phyloP scores from a whole-genome alignment of 1,140 invertebrate species.

The Zophobas morio region DNA sequence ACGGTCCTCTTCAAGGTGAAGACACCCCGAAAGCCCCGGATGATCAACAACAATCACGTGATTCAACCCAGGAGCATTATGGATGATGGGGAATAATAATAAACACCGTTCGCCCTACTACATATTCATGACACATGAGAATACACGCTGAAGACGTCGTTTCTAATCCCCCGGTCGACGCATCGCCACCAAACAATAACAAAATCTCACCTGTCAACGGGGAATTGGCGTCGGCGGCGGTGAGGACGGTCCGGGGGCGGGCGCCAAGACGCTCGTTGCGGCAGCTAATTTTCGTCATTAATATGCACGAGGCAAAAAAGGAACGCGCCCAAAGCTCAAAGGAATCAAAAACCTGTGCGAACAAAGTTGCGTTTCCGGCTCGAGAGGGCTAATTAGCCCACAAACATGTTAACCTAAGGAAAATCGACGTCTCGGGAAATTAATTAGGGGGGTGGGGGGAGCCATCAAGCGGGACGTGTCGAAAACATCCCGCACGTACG shows the following conservation, averaged over 20 bases:
- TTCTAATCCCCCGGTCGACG: constrained; percentile 1
- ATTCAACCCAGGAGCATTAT: constrained; percentile 18
- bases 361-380: background rate
- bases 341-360: background rate
- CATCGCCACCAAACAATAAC: constrained; percentile 14
- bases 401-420: constrained; percentile 4
- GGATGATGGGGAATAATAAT: constrained; percentile 31
- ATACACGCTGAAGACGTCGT: constrained; percentile 10
- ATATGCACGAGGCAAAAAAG: background rate
- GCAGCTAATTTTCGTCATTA: background rate
- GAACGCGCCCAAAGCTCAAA: background rate
- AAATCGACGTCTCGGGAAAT: constrained; percentile 20
- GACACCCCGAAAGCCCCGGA: constrained; percentile 4
- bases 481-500: background rate
- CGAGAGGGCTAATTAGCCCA: constrained; percentile 3
- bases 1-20: constrained; percentile 20
- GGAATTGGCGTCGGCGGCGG: background rate
- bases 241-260: background rate
- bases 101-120: constrained; percentile 15
- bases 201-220: constrained; percentile 10
- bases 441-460: background rate
- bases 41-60: constrained; percentile 28
- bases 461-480: background rate
- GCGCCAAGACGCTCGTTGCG: background rate
- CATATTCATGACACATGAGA: constrained; percentile 23